Base-by-base conservation (phyloP, 2,113 vertebrate species). In the Progne subis region DNA sequence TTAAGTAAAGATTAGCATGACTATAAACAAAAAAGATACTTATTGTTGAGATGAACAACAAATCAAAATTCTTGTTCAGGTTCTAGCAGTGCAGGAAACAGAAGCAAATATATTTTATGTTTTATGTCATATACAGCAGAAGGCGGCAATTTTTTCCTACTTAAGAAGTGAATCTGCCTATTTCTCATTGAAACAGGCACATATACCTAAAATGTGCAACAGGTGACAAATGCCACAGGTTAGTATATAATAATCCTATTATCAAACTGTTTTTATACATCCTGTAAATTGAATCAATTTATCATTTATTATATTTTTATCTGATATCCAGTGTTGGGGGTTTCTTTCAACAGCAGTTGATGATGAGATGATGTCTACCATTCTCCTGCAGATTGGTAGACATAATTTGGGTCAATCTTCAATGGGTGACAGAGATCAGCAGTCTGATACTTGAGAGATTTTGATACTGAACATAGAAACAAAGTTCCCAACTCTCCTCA, bases 311-410 rank as follows among this genome's bases (percentile, higher is more conserved):
- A 25, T 3, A 6, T 64, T 75, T 74, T 72, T 32, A 41, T 44
- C 6, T 43, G 43, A 12, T 49, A 15, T 44, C 55, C 4, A 14
- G 0, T 1, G 0, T 0, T 55, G 21, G 12, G 37, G 18, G 7
- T 39, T 70, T 50, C 44, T 68, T 86, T 44, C 24, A 61, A 18
- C 39, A 31, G 26, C 61, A 5, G 19, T 5, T 31, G 37, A 52
- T 74, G 25, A 39, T 3, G 6, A n/a, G n/a, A 57, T 4, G 15
- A 21, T 67, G 26, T 19, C 32, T 63, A 37, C 14, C 18, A 13
- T 12, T 46, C 82, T 63, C 8, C 23, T 50, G 6, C 43, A 34
- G 31, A 13, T 26, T 32, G 43, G 29, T 29, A 57, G 31, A 23
- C 17, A 29, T 6, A n/a, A 31, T 60, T 46, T 16, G 18, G 9